Base-by-base conservation (phyloP, 2,888 invertebrate genomes). In the Camponotus fellah region DNA sequence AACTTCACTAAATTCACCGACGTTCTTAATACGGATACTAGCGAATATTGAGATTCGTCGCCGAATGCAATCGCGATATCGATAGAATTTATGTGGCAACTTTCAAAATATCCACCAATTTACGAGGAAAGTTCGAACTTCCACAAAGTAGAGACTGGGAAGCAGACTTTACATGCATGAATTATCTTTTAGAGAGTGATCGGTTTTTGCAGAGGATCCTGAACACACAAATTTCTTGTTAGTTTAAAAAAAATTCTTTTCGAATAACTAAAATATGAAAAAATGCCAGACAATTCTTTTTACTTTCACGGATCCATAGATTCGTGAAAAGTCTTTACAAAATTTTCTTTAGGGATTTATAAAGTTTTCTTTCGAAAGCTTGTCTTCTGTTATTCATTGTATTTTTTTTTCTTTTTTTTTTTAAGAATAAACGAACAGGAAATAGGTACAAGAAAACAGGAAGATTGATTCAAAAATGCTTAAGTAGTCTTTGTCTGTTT, bases 41-140 rank as follows among this genome's bases (percentile, higher is more conserved):
- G 62, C 56, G 69, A 85, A 85, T 85, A 86, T 86, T 82, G 86
- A 85, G 82, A 82, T 82, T 75, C 53, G 76, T 86, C 71, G 53
- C n/a, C 64, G 53, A 34, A 37, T 40, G 60, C 40, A 62, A 37
- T 65, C 32, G 64, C 72, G 58, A 85, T 82, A 77, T 77, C 56
- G 60, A 77, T 77, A 60, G 77, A 85, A 85, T 86, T 85, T 77
- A 85, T 17, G 53, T n/a, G 53, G 64, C 34, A 53, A 65, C 76
- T 82, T 72, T 76, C 34, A 68, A 60, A 58, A 49, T 65, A 71
- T 72, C n/a, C 40, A 37, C 6, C 66, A 71, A 65, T 40, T 76
- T 69, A 71, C 34, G 21, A 56, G 10, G 74, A 43, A 53, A 75
- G 21, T 81, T 74, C 10, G 43, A 26, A 58, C 5, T 74, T 2